A percentile compares a stretch with the other conserved stretches of the same genome.
These are phyloP conservation scores for Clarias magur DNA, from an alignment of 2,113 vertebrate species.

Conservation along the genomic window DNA sequence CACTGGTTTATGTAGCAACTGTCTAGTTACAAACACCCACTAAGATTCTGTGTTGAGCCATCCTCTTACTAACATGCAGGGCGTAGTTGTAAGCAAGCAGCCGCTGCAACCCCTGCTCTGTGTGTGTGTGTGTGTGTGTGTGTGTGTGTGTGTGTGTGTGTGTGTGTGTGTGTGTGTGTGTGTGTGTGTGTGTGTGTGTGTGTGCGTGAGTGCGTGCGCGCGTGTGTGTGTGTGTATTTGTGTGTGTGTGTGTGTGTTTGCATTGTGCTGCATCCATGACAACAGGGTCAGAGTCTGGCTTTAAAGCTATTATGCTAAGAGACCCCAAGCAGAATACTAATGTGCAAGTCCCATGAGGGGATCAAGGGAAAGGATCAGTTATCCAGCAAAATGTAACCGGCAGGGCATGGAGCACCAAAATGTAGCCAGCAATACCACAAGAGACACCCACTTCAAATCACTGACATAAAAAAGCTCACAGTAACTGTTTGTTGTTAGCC, in stretches of 20 bases:
- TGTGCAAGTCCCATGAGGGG: slow-evolving; percentile 70
- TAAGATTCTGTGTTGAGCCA: neutral
- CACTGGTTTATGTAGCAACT: slow-evolving; percentile 28
- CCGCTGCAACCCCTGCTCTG: slow-evolving; percentile 50
- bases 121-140: slow-evolving; percentile 24
- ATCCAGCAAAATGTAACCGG: slow-evolving; percentile 70
- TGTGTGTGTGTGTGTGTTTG: slow-evolving; percentile 40
- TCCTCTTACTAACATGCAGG: slow-evolving; percentile 5
- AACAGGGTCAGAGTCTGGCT: slow-evolving; percentile 78
- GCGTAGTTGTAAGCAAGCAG: slow-evolving; percentile 48
- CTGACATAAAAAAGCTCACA: neutral
- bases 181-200: slow-evolving; percentile 30
- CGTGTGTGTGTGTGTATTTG: slow-evolving; percentile 46
- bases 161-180: slow-evolving; percentile 41
- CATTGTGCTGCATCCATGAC: slow-evolving; percentile 77
- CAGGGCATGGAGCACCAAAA: slow-evolving; percentile 49
- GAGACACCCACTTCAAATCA: slow-evolving; percentile 16
- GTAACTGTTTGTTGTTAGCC: neutral
- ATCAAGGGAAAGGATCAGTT: slow-evolving; percentile 76
- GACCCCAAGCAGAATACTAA: slow-evolving; percentile 79
- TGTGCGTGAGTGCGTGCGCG: slow-evolving; percentile 27
- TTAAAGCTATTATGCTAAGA: slow-evolving; percentile 83
- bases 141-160: slow-evolving; percentile 34
- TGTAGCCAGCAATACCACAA: slow-evolving; percentile 19
- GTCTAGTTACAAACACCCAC: slow-evolving; percentile 1